Base-by-base conservation (phyloP, 2,888 invertebrate genomes). In the Leptinotarsa juncta region DNA sequence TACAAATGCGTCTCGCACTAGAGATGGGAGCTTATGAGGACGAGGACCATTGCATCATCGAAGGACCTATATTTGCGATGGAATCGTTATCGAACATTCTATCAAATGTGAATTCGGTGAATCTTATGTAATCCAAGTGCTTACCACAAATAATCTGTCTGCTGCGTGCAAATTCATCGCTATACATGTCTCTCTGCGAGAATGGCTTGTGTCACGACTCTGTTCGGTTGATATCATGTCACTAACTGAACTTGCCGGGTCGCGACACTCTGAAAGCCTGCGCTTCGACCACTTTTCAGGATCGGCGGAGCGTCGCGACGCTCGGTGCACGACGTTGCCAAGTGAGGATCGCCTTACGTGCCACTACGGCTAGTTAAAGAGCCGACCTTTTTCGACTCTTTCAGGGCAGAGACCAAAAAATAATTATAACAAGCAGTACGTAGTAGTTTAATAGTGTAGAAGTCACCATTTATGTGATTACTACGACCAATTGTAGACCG, bases 111-210 rank as follows among this genome's bases (percentile, higher is more conserved):
- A n/a, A 62, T 48, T 57, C 57, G 20, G 20, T 20, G 7, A 16
- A 55, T 60, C 60, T 49, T 48, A 23, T 71, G n/a, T 49, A 71
- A 53, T 16, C n/a, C 15, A 67, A 62, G 23, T 16, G 67, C 88
- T 88, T 86, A 88, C 88, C 88, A 86, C 85, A 87, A 86, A 87
- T 86, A 85, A 83, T 84, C 82, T 86, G 86, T 82, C 86, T 87
- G 85, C 90, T 89, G 90, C 89, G 89, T 88, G 90, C 89, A 89
- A 90, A 91, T 91, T 91, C 92, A 92, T 92, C 90, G 87, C 91
- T 91, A 91, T 91, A 91, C 92, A 92, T 92, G 91, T 90, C 91
- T 91, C 90, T 90, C 89, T 90, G 90, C 90, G 90, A 91, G 90
- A 90, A 84, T 85, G 83, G 82, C 82, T 83, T 84, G 84, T 81